phyloP scores from a whole-genome alignment of 2,888 invertebrate genomes.

The Clunio marinus region DNA sequence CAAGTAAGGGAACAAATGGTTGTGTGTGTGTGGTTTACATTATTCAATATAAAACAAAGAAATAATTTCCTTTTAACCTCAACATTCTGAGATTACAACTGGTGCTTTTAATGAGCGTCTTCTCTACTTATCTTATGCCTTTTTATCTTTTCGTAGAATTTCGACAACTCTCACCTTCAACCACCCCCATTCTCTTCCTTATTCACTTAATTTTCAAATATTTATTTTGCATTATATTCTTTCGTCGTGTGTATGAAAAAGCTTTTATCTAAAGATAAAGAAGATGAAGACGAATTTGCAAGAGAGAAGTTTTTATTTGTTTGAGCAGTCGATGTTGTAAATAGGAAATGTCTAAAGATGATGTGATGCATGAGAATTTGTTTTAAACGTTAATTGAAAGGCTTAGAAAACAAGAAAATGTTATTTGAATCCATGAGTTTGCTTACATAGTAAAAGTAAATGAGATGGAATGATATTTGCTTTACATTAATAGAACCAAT shows the following conservation, averaged over 20 bases:
- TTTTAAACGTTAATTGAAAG: not conserved
- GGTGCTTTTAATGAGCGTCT: not conserved
- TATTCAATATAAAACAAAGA: not conserved
- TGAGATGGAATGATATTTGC: not conserved
- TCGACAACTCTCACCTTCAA: not conserved
- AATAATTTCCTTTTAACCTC: not conserved
- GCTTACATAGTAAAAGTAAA: too few species aligned
- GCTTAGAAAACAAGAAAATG: not conserved
- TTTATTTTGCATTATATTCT: slow-evolving; percentile 37
- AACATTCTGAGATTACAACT: not conserved
- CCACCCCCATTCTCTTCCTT: not conserved
- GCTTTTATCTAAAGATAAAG: not conserved
- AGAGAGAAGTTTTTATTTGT: not conserved
- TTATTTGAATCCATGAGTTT: too few species aligned
- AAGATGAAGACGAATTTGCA: too few species aligned
- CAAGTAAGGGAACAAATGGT: slow-evolving; percentile 27
- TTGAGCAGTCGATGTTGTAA: not conserved
- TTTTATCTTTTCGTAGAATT: not conserved
- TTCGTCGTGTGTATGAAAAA: not conserved
- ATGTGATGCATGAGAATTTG: not conserved
- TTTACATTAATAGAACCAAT: not conserved
- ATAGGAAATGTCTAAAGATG: not conserved
- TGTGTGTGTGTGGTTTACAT: slow-evolving; percentile 3
- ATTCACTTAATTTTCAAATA: slow-evolving; percentile 38
- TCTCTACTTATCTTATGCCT: too few species aligned